These are phyloP conservation scores for Pholis gunnellus DNA, from an alignment of 2,113 vertebrate species.

Conservation along the genomic window DNA sequence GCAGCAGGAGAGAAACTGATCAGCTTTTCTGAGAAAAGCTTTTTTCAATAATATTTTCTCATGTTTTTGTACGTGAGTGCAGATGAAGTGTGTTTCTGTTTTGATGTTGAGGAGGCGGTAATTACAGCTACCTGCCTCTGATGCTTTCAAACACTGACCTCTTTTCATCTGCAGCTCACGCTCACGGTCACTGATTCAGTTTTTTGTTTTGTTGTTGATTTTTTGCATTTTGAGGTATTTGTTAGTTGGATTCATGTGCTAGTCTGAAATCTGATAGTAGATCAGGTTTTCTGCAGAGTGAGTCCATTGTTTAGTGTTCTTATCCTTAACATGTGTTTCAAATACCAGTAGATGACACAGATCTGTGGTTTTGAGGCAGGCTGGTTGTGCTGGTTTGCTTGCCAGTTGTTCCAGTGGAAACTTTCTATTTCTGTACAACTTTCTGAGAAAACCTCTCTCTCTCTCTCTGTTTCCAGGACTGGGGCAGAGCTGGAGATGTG, in stretches of 20 bases:
- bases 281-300: not conserved
- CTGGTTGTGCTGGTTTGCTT: constrained; percentile 39
- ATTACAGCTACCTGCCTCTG: constrained; percentile 12
- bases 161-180: constrained; percentile 29
- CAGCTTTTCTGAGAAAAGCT: constrained; percentile 7
- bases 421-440: not conserved
- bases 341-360: constrained; percentile 8
- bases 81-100: constrained; percentile 10
- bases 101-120: constrained; percentile 18
- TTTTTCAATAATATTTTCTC: not conserved
- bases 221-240: constrained; percentile 1
- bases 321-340: constrained; percentile 32
- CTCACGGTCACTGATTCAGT: constrained; percentile 17
- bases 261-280: not conserved
- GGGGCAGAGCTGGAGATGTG: constrained; percentile 95
- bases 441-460: not conserved
- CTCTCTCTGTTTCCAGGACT: constrained; percentile 85
- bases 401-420: constrained; percentile 63
- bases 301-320: not conserved
- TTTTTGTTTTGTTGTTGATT: constrained; percentile 2
- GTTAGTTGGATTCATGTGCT: constrained; percentile 17
- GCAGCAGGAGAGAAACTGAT: constrained; percentile 6
- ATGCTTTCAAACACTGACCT: not conserved
- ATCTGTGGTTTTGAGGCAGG: constrained; percentile 39
- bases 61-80: not conserved